Evolutionary conservation across 1,140 invertebrate genomes (phyloP), one percentile per base, ranked within the genome.

Genomic region (Ridgeia piscesae): DNA sequence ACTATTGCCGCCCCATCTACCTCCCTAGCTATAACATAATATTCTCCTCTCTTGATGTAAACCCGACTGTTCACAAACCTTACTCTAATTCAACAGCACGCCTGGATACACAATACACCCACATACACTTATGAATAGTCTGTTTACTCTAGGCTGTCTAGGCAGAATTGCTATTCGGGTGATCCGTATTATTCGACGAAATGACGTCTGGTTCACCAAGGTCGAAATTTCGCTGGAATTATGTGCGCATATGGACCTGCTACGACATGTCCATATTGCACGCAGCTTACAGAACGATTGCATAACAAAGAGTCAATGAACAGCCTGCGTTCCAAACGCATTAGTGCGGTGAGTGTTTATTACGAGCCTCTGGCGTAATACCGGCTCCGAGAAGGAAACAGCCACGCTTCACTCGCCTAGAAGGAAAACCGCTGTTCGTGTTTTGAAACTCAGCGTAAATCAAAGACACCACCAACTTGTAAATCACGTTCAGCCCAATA

Each of bases 231-330:
- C 58, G 58, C 58, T 77, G 14, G 2, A 27, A 77, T 77, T 77
- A 21, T 77, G 58, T 21, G 14, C 27, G 27, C 8, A 77, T 0
- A 77, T 77, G 58, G 17, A 77, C 58, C 0, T 21, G 58, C 58
- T 77, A 77, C 27, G 58, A 77, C 58, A 21, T 77, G 58, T 77
- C 58, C 58, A 31, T 77, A 77, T 77, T 77, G 27, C 42, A 42
- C 42, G 42, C 58, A 77, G 58, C 58, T 77, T 77, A 77, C 27
- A 17, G 27, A 77, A 77, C 58, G 27, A 31, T 77, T 77, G 58
- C 58, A 77, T 77, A 77, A 77, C 58, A 77, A 50, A 50, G 58
- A 77, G 58, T 77, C 58, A 77, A 77, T 77, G 58, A 77, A 77
- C 58, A 77, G 58, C 58, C 11, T 21, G 27, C 58, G 58, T 77